Evolutionary conservation across 2,113 vertebrate species (phyloP).

Genomic region (Athene cunicularia): DNA sequence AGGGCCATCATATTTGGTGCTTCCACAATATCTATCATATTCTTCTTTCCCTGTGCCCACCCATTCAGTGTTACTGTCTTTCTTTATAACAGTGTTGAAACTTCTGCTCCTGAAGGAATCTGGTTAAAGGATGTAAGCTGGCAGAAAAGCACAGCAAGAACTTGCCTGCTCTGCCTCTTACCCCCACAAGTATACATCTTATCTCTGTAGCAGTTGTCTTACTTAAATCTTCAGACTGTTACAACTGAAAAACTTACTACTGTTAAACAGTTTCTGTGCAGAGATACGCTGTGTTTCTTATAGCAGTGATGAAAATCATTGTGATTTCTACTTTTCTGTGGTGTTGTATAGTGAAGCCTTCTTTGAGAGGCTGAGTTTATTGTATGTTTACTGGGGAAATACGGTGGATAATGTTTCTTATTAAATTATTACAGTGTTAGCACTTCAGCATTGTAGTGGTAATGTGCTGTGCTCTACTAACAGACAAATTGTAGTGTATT

Average conservation of each 20-base stretch:
- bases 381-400: not conserved
- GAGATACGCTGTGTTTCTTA: fast-evolving
- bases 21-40: not conserved
- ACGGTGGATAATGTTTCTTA: not conserved
- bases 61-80: not conserved
- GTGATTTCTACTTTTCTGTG: not conserved
- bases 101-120: not conserved
- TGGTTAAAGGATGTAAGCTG: not conserved
- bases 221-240: not conserved
- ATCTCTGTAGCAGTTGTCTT: not conserved
- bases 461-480: not conserved
- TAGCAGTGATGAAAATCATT: not conserved
- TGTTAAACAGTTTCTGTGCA: not conserved
- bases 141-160: not conserved
- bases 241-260: not conserved
- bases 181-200: not conserved
- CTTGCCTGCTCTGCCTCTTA: not conserved
- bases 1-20: not conserved
- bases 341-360: not conserved
- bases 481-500: not conserved
- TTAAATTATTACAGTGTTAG: not conserved
- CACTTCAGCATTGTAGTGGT: not conserved
- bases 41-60: not conserved
- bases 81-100: not conserved
- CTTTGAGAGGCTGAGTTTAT: not conserved